These are phyloP conservation scores for Sarotherodon lohbergeri DNA, from an alignment of 2,113 vertebrate genomes.

Conservation along the genomic window DNA sequence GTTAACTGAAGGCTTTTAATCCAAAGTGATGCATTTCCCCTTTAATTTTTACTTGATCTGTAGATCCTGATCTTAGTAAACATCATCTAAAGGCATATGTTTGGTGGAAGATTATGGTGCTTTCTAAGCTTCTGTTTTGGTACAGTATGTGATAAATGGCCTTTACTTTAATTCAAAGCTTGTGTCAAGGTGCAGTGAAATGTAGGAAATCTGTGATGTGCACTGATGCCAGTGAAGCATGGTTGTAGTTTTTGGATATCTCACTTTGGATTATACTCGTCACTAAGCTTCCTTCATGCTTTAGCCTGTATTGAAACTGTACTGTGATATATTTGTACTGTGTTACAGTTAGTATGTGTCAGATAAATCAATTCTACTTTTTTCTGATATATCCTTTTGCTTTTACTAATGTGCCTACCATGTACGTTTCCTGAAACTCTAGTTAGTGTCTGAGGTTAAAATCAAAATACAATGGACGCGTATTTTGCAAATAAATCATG, in stretches of 20 bases:
- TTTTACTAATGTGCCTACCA: background rate
- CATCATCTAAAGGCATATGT: background rate
- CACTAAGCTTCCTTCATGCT: background rate
- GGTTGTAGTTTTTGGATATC: background rate
- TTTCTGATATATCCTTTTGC: background rate
- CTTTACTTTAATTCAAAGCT: background rate
- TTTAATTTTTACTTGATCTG: background rate
- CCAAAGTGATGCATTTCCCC: background rate
- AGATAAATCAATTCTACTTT: background rate
- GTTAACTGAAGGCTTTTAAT: conserved; percentile 25
- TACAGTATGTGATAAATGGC: background rate
- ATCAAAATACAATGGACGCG: background rate
- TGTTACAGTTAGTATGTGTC: background rate
- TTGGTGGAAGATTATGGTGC: background rate
- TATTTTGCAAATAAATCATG: background rate
- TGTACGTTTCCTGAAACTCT: background rate
- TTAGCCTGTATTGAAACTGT: background rate
- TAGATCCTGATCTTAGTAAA: background rate
- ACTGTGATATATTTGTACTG: conserved; percentile 25
- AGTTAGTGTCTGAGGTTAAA: background rate
- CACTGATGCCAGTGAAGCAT: background rate
- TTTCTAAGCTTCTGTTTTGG: background rate
- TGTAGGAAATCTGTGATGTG: background rate
- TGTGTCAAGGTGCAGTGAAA: background rate
- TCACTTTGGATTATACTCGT: conserved; percentile 11